Evolutionary conservation across 2,888 invertebrate species (phyloP).

Genomic region (Rotaria socialis): DNA sequence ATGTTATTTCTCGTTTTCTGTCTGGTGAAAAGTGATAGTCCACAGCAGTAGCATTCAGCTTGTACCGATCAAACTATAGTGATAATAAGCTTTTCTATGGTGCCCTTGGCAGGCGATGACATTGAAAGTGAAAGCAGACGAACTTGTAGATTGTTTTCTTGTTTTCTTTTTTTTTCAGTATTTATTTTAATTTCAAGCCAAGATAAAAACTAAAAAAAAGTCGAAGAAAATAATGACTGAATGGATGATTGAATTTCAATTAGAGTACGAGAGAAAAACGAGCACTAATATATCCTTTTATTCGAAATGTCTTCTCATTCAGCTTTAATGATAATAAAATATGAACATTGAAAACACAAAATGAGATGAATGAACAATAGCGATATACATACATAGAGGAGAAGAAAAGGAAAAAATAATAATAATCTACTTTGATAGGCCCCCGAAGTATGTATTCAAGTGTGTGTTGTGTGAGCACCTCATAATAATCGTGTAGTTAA

Average conservation of each 20-base stretch:
- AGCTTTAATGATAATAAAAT: slow-evolving; percentile 9
- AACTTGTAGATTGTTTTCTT: not conserved
- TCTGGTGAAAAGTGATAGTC: slow-evolving; percentile 26
- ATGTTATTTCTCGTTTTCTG: slow-evolving; percentile 29
- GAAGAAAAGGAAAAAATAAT: not conserved
- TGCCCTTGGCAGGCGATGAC: not conserved
- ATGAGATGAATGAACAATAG: slow-evolving; percentile 4
- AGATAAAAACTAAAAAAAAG: too few species aligned
- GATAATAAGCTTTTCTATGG: slow-evolving; percentile 20
- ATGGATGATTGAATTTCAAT: not conserved
- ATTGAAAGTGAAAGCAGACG: slow-evolving; percentile 1
- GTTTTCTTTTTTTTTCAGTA: not conserved
- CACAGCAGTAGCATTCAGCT: slow-evolving; percentile 2
- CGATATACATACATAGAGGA: not conserved
- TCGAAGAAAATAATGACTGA: not conserved
- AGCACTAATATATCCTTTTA: not conserved
- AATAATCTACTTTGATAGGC: slow-evolving; percentile 14
- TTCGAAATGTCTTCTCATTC: not conserved
- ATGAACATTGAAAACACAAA: not conserved
- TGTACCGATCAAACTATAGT: slow-evolving; percentile 29
- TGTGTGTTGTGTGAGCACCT: slow-evolving; percentile 3
- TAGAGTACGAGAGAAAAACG: not conserved
- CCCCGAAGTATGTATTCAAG: slow-evolving; percentile 1
- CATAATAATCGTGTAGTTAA: slow-evolving; percentile 22
- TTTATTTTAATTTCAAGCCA: too few species aligned